phyloP scores from a whole-genome alignment of 2,888 invertebrate species.

The Rhyacophila evoluta region DNA sequence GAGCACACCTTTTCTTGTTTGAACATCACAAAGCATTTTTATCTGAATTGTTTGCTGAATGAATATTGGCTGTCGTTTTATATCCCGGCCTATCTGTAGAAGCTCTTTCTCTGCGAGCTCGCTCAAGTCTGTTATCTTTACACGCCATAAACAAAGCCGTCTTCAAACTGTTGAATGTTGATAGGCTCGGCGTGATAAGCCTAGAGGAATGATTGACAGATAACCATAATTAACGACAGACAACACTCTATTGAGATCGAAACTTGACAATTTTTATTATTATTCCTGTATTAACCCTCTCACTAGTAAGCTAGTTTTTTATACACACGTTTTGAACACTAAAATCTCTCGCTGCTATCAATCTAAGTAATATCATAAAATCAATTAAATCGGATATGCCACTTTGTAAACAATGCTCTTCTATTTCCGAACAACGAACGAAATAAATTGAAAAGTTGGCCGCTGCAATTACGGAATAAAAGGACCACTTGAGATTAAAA shows the following conservation, averaged over 20 bases:
- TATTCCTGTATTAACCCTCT: too few species aligned
- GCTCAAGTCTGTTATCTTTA: slow-evolving; percentile 11
- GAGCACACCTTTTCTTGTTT: background rate
- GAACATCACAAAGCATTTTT: background rate
- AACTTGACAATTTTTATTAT: background rate
- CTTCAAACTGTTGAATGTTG: slow-evolving; percentile 3
- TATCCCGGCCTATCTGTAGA: background rate
- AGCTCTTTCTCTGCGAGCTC: background rate
- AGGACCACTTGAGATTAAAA: too few species aligned
- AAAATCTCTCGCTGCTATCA: too few species aligned
- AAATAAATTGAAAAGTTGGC: too few species aligned
- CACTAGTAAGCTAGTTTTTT: too few species aligned
- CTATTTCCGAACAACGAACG: too few species aligned
- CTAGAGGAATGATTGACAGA: background rate
- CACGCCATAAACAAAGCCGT: slow-evolving; percentile 13
- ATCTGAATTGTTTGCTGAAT: background rate
- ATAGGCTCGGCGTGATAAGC: background rate
- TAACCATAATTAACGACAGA: background rate
- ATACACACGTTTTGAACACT: too few species aligned
- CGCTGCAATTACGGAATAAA: too few species aligned
- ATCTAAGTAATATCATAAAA: too few species aligned
- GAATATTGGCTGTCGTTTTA: background rate
- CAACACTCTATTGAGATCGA: background rate
- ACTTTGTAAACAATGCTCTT: too few species aligned
- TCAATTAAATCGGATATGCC: too few species aligned